These are phyloP conservation scores for Wasmannia auropunctata DNA, from an alignment of 1,140 invertebrate species.

Conservation along the genomic window DNA sequence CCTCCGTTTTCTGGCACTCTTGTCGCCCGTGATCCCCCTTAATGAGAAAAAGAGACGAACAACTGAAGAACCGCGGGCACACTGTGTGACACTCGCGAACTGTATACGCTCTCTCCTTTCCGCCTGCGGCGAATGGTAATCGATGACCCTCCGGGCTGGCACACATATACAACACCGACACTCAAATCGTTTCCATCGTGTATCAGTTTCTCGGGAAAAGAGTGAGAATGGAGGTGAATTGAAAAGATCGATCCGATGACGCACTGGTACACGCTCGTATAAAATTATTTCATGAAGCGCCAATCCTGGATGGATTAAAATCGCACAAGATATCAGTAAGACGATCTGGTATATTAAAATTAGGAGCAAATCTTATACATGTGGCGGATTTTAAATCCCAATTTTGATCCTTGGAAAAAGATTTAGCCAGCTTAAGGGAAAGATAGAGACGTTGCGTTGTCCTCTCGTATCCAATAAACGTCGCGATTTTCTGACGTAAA, in stretches of 20 bases:
- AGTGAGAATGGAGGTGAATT: not conserved
- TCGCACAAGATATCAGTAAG: not conserved
- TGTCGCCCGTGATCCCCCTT: not conserved
- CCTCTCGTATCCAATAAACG: not conserved
- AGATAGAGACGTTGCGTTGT: not conserved
- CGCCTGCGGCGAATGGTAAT: not conserved
- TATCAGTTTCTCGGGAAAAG: not conserved
- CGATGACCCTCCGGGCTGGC: not conserved
- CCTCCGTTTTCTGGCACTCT: not conserved
- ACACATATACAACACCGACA: not conserved
- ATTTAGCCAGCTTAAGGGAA: not conserved
- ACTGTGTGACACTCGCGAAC: not conserved
- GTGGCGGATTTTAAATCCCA: not conserved
- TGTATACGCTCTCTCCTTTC: not conserved
- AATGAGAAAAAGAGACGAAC: not conserved
- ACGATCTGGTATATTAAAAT: not conserved
- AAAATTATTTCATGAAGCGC: not conserved
- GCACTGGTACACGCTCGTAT: not conserved
- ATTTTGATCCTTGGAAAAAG: not conserved
- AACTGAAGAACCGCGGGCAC: not conserved
- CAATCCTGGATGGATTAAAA: not conserved
- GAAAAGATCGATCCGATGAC: not conserved
- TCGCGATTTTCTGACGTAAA: not conserved
- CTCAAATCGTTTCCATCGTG: not conserved
- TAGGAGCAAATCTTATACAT: too few relatives aligned